These are phyloP conservation scores for Haliclona indistincta DNA, from an alignment of 37 sponge, comb jelly and placozoan genomes.

Conservation along the genomic window DNA sequence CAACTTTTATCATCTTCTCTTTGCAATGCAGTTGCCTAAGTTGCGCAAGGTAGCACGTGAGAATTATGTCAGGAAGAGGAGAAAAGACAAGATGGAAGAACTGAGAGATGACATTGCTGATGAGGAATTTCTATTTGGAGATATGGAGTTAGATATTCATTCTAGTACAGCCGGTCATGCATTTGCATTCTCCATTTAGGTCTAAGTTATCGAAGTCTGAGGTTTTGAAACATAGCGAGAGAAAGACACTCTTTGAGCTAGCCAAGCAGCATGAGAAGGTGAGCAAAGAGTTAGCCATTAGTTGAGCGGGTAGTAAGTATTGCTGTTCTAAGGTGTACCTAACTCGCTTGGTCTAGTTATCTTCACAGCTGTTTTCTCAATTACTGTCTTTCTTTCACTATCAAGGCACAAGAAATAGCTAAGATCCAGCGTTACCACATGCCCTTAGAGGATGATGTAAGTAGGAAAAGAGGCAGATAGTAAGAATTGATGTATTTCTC, in stretches of 20 bases:
- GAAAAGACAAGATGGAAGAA: slow-evolving; percentile 88
- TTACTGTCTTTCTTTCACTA: background rate
- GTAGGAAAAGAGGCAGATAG: slow-evolving; percentile 13
- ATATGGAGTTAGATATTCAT: slow-evolving; percentile 46
- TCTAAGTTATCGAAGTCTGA: slow-evolving; percentile 64
- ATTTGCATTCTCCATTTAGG: background rate
- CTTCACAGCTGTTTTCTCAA: background rate
- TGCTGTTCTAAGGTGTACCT: background rate
- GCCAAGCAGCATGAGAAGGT: slow-evolving; percentile 82
- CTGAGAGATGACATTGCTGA: slow-evolving; percentile 91
- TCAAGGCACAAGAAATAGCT: slow-evolving; percentile 83
- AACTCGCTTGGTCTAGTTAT: background rate
- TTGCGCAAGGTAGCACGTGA: slow-evolving; percentile 82
- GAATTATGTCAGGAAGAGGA: slow-evolving; percentile 82
- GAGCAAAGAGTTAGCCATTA: background rate
- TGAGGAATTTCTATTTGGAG: slow-evolving; percentile 81
- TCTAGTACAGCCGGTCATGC: background rate
- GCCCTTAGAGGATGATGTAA: slow-evolving; percentile 69
- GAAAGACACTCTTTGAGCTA: slow-evolving; percentile 55
- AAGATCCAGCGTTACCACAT: slow-evolving; percentile 84
- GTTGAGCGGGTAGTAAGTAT: background rate
- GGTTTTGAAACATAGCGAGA: slow-evolving; percentile 38
- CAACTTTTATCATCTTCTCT: background rate
- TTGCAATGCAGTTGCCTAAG: slow-evolving; percentile 69
- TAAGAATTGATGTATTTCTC: background rate